Conservation (phyloP, 2,888 invertebrate species). For the Troglohyphantes excavatus region DNA sequence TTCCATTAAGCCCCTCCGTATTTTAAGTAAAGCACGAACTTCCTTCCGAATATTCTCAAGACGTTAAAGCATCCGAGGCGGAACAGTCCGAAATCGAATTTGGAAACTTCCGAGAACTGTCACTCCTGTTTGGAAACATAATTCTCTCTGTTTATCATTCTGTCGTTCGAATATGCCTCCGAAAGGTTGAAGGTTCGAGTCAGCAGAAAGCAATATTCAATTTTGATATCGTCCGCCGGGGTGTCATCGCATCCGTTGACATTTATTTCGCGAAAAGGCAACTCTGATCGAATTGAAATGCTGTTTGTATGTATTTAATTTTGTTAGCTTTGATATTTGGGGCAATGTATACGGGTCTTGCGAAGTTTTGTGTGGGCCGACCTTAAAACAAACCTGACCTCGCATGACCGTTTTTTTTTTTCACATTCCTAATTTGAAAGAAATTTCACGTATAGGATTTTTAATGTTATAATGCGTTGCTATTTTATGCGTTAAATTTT, state of each 20-base stretch:
- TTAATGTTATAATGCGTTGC: too few relatives aligned
- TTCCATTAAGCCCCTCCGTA: neutral
- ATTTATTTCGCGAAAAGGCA: neutral
- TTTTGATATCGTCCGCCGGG: neutral
- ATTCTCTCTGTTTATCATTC: constrained; percentile 17
- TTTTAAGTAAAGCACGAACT: neutral
- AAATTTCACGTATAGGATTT: too few relatives aligned
- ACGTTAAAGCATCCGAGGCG: neutral
- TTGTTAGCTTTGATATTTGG: neutral
- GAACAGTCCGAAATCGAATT: constrained; percentile 14
- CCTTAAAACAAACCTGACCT: too few relatives aligned
- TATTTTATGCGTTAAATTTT: too few relatives aligned
- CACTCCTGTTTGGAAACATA: constrained; percentile 20
- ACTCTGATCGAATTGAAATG: neutral
- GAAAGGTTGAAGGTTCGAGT: neutral
- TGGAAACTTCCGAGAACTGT: neutral
- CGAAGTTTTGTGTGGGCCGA: too few relatives aligned
- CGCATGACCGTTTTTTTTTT: too few relatives aligned
- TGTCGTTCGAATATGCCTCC: constrained; percentile 6
- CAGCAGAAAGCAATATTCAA: constrained; percentile 34
- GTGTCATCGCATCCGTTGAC: neutral
- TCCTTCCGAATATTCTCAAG: constrained; percentile 10
- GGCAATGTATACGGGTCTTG: too few relatives aligned
- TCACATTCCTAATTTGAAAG: too few relatives aligned
- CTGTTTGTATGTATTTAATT: neutral